Percentiles rank a stretch among this genome's conserved stretches.
Conservation (phyloP, 2,888 invertebrate species). For the Drosophila neonasuta region DNA sequence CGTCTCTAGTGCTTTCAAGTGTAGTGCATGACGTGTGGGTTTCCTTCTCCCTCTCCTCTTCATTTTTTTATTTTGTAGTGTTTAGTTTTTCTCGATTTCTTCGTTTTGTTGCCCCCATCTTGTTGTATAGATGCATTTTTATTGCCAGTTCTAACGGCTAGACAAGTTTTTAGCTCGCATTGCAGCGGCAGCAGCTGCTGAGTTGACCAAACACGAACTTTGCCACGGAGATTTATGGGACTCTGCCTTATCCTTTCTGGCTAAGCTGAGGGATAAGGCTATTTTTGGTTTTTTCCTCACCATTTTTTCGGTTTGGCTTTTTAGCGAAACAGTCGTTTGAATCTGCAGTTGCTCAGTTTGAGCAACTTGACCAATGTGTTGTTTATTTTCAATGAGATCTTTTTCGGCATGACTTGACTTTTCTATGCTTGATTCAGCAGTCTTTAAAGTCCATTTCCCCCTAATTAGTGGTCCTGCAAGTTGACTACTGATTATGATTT, state of each 20-base stretch:
- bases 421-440: not conserved
- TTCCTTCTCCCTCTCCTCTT: constrained; percentile 33
- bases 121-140: constrained; percentile 46
- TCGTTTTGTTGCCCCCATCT: constrained; percentile 15
- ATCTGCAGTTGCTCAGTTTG: constrained; percentile 14
- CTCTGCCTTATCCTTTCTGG: constrained; percentile 39
- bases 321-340: constrained; percentile 26
- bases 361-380: constrained; percentile 22
- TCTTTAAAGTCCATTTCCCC: not conserved
- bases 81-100: constrained; percentile 25
- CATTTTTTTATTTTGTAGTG: constrained; percentile 31
- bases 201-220: constrained; percentile 61
- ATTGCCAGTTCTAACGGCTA: constrained; percentile 67
- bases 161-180: constrained; percentile 62
- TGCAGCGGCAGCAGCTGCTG: constrained; percentile 59
- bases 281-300: constrained; percentile 14
- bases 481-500: too few relatives aligned
- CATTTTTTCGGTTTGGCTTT: constrained; percentile 19
- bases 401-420: constrained; percentile 1
- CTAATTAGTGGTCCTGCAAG: too few relatives aligned
- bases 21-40: constrained; percentile 67
- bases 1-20: constrained; percentile 58
- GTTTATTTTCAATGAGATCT: constrained; percentile 4
- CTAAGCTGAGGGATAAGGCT: constrained; percentile 28
- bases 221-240: constrained; percentile 63